Conservation (phyloP, 2,113 vertebrate species). For the Ailuropoda melanoleuca region DNA sequence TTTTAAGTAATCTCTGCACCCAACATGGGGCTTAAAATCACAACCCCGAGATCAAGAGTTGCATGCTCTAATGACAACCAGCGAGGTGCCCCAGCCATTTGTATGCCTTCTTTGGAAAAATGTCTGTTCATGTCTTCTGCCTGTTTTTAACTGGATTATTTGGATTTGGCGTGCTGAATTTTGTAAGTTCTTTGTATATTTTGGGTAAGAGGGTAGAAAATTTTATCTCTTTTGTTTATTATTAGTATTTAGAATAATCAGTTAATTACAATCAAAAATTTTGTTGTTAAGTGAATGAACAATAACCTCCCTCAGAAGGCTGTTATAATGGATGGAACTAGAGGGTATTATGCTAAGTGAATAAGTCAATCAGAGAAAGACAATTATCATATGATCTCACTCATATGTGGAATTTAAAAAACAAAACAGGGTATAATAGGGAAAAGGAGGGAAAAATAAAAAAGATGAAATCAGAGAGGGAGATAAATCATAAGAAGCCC, state of each 20-base stretch:
- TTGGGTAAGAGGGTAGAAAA: not conserved
- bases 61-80: not conserved
- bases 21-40: not conserved
- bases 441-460: not conserved
- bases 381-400: not conserved
- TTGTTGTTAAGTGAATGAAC: constrained; percentile 5
- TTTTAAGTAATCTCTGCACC: not conserved
- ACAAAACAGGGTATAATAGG: not conserved
- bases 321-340: not conserved
- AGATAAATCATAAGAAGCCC: not conserved
- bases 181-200: not conserved
- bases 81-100: not conserved
- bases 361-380: not conserved
- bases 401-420: not conserved
- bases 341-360: not conserved
- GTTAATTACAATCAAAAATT: not conserved
- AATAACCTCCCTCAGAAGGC: constrained; percentile 8
- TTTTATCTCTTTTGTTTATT: constrained; percentile 11
- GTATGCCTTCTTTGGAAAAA: not conserved
- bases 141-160: not conserved
- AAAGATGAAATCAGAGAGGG: not conserved
- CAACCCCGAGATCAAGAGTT: not conserved
- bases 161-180: not conserved
- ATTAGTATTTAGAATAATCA: not conserved
- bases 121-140: not conserved